Percentiles rank a stretch among this genome's conserved stretches.
Conservation (phyloP, 2,888 invertebrate genomes). For the Drosophila parthenogenetica region DNA sequence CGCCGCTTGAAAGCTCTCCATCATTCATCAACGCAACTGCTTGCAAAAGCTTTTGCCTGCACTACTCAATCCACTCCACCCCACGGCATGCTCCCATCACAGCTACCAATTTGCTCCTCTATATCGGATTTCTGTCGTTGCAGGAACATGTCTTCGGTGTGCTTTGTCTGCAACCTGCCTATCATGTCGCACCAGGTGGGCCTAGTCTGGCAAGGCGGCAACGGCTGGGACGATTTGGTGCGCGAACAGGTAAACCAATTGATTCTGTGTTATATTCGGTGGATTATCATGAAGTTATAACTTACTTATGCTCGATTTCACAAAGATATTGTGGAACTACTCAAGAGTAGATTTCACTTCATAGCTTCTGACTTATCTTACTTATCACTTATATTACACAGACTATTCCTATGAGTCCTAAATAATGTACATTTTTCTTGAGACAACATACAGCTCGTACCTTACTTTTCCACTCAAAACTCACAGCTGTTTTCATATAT, state of each 20-base stretch:
- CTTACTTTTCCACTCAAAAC: no score
- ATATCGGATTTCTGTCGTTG: constrained; percentile 63
- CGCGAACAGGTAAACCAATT: constrained; percentile 90
- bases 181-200: constrained; percentile 97
- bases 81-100: background rate
- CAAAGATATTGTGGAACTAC: no score
- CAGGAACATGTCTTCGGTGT: constrained; percentile 97
- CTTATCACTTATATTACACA: no score
- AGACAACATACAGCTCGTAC: no score
- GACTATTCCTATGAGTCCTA: no score
- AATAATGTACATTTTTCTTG: no score
- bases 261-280: no score
- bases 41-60: constrained; percentile 4
- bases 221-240: constrained; percentile 97
- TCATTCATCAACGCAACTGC: background rate
- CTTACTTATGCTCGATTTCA: no score
- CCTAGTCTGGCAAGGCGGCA: constrained; percentile 96
- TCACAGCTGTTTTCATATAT: background rate
- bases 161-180: constrained; percentile 98
- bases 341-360: no score
- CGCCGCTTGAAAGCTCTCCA: background rate
- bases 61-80: background rate
- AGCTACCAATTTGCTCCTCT: background rate
- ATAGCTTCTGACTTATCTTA: no score
- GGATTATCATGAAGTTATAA: no score